These are phyloP conservation scores for Tipula confusa DNA, from an alignment of 2,888 invertebrate genomes.

Conservation along the genomic window DNA sequence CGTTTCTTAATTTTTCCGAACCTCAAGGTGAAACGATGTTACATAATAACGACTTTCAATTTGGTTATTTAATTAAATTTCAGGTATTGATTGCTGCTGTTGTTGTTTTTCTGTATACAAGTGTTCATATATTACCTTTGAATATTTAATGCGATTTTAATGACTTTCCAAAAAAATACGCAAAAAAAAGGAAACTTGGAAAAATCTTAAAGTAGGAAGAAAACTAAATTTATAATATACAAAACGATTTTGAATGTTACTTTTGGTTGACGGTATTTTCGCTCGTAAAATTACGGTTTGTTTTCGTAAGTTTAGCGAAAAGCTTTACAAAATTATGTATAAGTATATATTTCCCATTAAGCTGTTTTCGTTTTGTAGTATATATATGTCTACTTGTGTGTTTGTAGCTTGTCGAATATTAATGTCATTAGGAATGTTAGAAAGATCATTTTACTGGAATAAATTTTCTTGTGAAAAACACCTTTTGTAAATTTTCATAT, in stretches of 20 bases:
- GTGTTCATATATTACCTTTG: not conserved
- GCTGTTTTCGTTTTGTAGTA: not conserved
- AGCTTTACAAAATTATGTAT: too few relatives aligned
- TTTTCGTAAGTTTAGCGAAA: not conserved
- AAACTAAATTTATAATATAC: not conserved
- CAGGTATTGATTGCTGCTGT: not conserved
- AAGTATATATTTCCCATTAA: not conserved
- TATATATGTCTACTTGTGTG: not conserved
- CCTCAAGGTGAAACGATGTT: constrained; percentile 5
- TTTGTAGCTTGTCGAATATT: not conserved
- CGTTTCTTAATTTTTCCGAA: not conserved
- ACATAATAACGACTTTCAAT: constrained; percentile 25
- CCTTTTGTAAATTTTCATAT: too few relatives aligned
- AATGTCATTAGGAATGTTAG: constrained; percentile 16
- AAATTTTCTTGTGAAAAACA: constrained; percentile 20
- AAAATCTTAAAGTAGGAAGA: not conserved
- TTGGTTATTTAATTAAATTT: constrained; percentile 25
- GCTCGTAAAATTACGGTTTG: not conserved
- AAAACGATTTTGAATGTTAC: not conserved
- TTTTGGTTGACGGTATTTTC: not conserved
- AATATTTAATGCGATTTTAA: constrained; percentile 25
- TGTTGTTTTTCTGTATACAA: not conserved
- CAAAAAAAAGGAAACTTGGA: not conserved
- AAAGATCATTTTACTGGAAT: constrained; percentile 3
- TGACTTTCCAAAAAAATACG: not conserved